Percentiles rank a stretch among this genome's conserved stretches.
Evolutionary conservation across 2,888 invertebrate genomes (phyloP).

Genomic region (Clistopyga incitator): DNA sequence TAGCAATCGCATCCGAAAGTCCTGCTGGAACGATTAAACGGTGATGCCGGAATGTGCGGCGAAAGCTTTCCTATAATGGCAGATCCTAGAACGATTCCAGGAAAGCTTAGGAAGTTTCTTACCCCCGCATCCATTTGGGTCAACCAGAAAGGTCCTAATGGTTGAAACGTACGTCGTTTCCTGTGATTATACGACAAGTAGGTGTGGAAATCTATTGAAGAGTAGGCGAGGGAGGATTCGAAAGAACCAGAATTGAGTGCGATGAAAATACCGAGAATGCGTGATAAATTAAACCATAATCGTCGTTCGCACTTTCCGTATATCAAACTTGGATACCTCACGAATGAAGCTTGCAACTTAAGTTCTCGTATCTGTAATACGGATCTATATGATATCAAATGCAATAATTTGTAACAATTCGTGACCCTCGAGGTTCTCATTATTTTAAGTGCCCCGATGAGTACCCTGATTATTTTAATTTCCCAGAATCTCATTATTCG

Average conservation of each 20-base stretch:
- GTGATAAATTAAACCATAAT: background rate
- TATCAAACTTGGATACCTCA: background rate
- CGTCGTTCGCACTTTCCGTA: background rate
- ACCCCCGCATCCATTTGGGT: constrained; percentile 26
- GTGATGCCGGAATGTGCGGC: constrained; percentile 6
- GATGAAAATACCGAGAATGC: background rate
- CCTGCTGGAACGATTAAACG: constrained; percentile 30
- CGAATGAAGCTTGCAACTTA: background rate
- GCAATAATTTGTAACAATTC: too few species aligned
- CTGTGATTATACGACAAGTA: constrained; percentile 30
- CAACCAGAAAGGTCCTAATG: constrained; percentile 4
- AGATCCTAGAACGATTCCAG: constrained; percentile 15
- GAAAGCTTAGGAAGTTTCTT: constrained; percentile 43
- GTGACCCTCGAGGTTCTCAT: too few species aligned
- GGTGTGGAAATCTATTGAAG: constrained; percentile 20
- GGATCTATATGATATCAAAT: background rate
- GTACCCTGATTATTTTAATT: too few species aligned
- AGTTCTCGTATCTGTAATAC: background rate
- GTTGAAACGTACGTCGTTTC: constrained; percentile 23
- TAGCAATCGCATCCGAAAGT: constrained; percentile 7
- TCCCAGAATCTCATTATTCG: too few species aligned
- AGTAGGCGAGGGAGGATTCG: background rate
- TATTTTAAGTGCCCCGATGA: too few species aligned
- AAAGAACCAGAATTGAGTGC: background rate
- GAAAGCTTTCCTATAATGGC: constrained; percentile 26